Conservation (phyloP, 2,797 vertebrate genomes). For the Acrocephalus scirpaceus region DNA sequence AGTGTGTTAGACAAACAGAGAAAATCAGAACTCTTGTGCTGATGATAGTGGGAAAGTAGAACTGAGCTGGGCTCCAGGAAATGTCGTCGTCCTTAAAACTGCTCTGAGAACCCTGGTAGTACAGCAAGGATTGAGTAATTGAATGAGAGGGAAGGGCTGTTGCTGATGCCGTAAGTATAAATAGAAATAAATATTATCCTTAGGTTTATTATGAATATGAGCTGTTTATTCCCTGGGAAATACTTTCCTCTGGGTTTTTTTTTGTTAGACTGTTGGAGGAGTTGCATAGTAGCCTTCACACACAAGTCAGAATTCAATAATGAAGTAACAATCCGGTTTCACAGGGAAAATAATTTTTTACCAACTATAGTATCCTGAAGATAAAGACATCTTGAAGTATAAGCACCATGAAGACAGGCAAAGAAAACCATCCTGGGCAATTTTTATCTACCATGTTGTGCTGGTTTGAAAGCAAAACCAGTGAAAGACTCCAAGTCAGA, state of each 20-base stretch:
- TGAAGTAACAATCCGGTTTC: background rate
- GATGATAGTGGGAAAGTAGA: background rate
- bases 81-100: background rate
- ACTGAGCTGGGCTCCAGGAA: background rate
- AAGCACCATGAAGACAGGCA: background rate
- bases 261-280: background rate
- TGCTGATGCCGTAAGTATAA: background rate
- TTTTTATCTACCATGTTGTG: conserved; percentile 19
- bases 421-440: background rate
- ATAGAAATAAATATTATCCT: background rate
- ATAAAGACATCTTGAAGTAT: background rate
- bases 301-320: background rate
- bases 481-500: no score
- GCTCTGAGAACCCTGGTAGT: background rate
- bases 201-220: background rate
- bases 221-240: background rate
- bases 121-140: background rate
- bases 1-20: background rate
- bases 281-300: background rate
- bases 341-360: background rate
- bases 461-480: no score
- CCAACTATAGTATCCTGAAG: background rate
- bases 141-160: background rate
- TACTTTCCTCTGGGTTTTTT: background rate
- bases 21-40: background rate